These are phyloP conservation scores for Porites australiensis DNA, from an alignment of 64 coral and sea anemone genomes.

Conservation along the genomic window DNA sequence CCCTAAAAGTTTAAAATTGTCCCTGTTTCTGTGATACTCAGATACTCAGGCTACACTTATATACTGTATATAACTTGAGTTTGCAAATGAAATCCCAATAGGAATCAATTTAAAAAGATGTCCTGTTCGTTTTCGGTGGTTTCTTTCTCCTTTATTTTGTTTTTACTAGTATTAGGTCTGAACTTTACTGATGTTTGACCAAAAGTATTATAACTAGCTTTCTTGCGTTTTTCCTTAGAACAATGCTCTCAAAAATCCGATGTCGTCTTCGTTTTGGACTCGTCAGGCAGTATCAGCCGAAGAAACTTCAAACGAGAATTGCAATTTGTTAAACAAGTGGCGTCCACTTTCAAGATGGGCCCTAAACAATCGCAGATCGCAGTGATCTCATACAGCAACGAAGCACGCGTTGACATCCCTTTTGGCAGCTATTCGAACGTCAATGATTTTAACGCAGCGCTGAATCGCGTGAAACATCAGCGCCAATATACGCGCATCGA, in stretches of 20 bases:
- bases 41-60: too few relatives aligned
- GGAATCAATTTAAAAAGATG: too few relatives aligned
- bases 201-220: too few relatives aligned
- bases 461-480: conserved; percentile 14
- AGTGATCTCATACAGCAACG: conserved; percentile 49
- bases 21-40: too few relatives aligned
- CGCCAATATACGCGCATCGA: conserved; percentile 47
- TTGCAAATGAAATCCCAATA: too few relatives aligned
- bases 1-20: too few relatives aligned
- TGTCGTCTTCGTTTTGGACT: conserved; percentile 36
- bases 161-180: too few relatives aligned
- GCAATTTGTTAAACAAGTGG: conserved; percentile 50
- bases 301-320: conserved; percentile 27
- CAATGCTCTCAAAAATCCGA: conserved; percentile 58
- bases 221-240: too few relatives aligned
- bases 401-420: conserved; percentile 22
- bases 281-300: conserved; percentile 26
- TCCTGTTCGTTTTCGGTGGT: too few relatives aligned
- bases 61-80: too few relatives aligned
- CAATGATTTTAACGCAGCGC: conserved; percentile 32
- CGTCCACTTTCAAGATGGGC: conserved; percentile 44
- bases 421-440: conserved; percentile 45
- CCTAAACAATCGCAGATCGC: conserved; percentile 33
- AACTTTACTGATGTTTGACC: too few relatives aligned
- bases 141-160: too few relatives aligned